Conservation (phyloP, 2,797 vertebrate genomes). For the Brotogeris chrysoptera region DNA sequence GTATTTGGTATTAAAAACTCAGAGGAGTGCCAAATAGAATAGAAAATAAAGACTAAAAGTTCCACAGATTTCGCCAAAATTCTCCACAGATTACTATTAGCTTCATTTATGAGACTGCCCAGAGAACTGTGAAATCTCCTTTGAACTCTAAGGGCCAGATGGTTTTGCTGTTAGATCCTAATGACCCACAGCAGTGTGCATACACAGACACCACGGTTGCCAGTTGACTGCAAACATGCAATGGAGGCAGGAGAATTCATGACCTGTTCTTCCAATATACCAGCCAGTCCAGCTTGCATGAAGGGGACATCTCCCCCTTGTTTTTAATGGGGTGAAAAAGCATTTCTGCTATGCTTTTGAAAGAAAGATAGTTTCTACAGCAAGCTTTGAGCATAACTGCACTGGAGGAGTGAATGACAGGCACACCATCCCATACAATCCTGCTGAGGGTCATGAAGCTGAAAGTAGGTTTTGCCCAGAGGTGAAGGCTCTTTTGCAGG, state of each 20-base stretch:
- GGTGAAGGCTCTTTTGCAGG: neutral
- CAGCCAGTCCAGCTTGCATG: neutral
- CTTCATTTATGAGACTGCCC: conserved; percentile 61
- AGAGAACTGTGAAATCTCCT: conserved; percentile 67
- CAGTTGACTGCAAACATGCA: conserved; percentile 42
- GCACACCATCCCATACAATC: accelerated
- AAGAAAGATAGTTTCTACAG: neutral
- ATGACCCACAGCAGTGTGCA: conserved; percentile 48
- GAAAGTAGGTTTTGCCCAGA: neutral
- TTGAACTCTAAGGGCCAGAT: conserved; percentile 68
- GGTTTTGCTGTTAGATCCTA: conserved; percentile 68
- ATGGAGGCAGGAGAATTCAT: conserved; percentile 16
- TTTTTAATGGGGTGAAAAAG: neutral
- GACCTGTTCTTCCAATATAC: conserved; percentile 17
- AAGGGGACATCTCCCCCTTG: neutral
- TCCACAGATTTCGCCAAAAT: conserved; percentile 67
- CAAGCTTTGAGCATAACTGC: neutral
- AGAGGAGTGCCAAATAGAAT: conserved; percentile 30
- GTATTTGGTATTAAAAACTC: conserved; percentile 55
- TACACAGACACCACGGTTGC: conserved; percentile 18
- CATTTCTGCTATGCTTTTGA: neutral
- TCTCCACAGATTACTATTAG: conserved; percentile 62
- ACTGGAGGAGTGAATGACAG: neutral
- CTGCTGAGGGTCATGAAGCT: neutral
- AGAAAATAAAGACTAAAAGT: conserved; percentile 66